phyloP scores from a whole-genome alignment of 2,888 invertebrate genomes.

The Andrena flavipes region DNA sequence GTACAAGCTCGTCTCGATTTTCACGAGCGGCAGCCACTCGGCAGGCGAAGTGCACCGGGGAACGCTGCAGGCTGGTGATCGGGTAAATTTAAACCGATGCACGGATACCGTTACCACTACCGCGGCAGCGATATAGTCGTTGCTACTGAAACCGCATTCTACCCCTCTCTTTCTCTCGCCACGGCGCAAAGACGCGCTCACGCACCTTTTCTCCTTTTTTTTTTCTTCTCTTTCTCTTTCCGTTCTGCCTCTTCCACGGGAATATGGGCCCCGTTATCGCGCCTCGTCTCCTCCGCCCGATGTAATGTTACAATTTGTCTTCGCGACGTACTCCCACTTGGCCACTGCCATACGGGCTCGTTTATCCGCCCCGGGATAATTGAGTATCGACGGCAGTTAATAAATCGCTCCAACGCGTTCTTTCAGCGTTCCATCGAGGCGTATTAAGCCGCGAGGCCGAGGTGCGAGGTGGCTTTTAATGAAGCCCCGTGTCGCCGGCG shows the following conservation, averaged over 20 bases:
- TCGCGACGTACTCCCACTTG: conserved; percentile 52
- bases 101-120: conserved; percentile 69
- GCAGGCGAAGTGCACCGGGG: conserved; percentile 1
- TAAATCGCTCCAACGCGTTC: conserved; percentile 57
- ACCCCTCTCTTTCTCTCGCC: conserved; percentile 8
- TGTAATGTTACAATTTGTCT: conserved; percentile 63
- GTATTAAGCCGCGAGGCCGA: conserved; percentile 18
- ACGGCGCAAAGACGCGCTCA: conserved; percentile 31
- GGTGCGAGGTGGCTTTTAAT: conserved; percentile 27
- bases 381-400: conserved; percentile 59
- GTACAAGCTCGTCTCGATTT: conserved; percentile 63
- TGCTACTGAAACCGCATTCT: conserved; percentile 69
- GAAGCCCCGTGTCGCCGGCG: not conserved
- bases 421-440: conserved; percentile 17
- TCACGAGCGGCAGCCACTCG: conserved; percentile 44
- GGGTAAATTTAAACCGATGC: conserved; percentile 72
- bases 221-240: conserved; percentile 31
- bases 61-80: conserved; percentile 51
- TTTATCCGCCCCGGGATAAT: conserved; percentile 48
- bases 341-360: conserved; percentile 20
- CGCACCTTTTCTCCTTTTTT: conserved; percentile 13
- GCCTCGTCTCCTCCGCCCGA: conserved; percentile 48
- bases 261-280: conserved; percentile 63
- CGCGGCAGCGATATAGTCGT: conserved; percentile 65
- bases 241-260: conserved; percentile 10